Percentiles rank a stretch among this genome's conserved stretches.
Evolutionary conservation across 2,113 vertebrate genomes (phyloP).

Genomic region (Lethenteron reissneri): DNA sequence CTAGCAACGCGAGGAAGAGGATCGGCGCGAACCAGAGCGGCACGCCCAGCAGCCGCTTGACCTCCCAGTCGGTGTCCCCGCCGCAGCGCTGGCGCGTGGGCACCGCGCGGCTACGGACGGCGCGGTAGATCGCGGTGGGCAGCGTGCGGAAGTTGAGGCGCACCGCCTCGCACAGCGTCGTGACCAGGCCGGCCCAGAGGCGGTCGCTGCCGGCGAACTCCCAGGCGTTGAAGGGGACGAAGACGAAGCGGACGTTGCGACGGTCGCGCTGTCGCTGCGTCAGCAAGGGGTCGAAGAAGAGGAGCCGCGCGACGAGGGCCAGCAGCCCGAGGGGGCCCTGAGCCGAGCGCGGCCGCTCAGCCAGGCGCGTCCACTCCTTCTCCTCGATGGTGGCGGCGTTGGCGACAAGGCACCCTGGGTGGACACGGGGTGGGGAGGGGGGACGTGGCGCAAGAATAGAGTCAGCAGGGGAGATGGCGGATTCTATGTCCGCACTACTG

Average conservation of each 20-base stretch:
- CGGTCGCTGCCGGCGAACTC: constrained; percentile 69
- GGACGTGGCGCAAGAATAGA: no score
- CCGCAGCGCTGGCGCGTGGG: no score
- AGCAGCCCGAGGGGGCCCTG: constrained; percentile 17
- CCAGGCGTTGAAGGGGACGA: constrained; percentile 76
- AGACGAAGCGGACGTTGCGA: constrained; percentile 36
- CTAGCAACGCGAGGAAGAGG: constrained; percentile 11
- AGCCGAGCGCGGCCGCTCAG: constrained; percentile 12
- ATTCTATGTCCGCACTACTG: no score
- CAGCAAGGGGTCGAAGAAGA: constrained; percentile 44
- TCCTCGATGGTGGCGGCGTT: constrained; percentile 20
- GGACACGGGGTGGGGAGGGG: no score
- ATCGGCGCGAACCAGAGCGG: constrained; percentile 25
- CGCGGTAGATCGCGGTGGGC: constrained; percentile 41
- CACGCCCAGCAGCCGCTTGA: constrained; percentile 29
- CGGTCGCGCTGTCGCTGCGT: constrained; percentile 31
- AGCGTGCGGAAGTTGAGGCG: constrained; percentile 44
- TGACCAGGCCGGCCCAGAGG: constrained; percentile 64
- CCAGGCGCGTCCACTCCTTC: constrained; percentile 6
- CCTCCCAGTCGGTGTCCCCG: constrained; percentile 25
- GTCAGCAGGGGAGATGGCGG: no score
- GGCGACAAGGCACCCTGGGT: constrained; percentile 20
- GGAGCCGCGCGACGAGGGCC: constrained; percentile 20
- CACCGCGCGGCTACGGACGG: constrained; percentile 15
- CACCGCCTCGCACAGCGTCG: constrained; percentile 39